These are phyloP conservation scores for Corythoichthys haematopterus DNA, from an alignment of 2,113 vertebrate species.

Conservation along the genomic window DNA sequence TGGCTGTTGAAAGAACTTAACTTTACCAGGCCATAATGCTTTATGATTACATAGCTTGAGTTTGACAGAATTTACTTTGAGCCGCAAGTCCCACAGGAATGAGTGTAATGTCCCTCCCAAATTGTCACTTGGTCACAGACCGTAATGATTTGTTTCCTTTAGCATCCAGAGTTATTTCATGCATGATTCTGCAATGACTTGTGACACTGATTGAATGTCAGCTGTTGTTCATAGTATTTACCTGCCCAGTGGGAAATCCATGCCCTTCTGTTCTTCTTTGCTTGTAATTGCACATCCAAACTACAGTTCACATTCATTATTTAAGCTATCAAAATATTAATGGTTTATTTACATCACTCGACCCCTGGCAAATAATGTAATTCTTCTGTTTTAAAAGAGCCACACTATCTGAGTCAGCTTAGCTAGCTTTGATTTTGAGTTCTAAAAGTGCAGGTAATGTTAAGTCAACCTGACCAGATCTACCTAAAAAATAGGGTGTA, in stretches of 20 bases:
- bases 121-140: conserved; percentile 57
- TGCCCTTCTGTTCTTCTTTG: conserved; percentile 13
- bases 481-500: conserved; percentile 7
- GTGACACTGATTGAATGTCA: conserved; percentile 67
- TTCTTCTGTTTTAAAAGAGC: conserved; percentile 15
- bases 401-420: conserved; percentile 9
- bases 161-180: conserved; percentile 64
- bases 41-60: conserved; percentile 55
- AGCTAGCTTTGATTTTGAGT: conserved; percentile 18
- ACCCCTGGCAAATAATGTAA: background rate
- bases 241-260: conserved; percentile 32
- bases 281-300: conserved; percentile 36
- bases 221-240: conserved; percentile 40
- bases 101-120: conserved; percentile 57
- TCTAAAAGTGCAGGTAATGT: conserved; percentile 11
- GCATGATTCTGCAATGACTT: conserved; percentile 53
- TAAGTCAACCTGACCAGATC: conserved; percentile 34
- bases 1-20: conserved; percentile 46
- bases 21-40: conserved; percentile 44
- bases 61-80: conserved; percentile 60
- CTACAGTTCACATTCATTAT: conserved; percentile 35
- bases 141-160: conserved; percentile 70
- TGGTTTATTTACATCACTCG: conserved; percentile 38
- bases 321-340: conserved; percentile 42
- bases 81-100: conserved; percentile 57